Evolutionary conservation across 2,797 vertebrate species (phyloP), one percentile per base, ranked within the genome.

Genomic region (Ptychadena robeensis): DNA sequence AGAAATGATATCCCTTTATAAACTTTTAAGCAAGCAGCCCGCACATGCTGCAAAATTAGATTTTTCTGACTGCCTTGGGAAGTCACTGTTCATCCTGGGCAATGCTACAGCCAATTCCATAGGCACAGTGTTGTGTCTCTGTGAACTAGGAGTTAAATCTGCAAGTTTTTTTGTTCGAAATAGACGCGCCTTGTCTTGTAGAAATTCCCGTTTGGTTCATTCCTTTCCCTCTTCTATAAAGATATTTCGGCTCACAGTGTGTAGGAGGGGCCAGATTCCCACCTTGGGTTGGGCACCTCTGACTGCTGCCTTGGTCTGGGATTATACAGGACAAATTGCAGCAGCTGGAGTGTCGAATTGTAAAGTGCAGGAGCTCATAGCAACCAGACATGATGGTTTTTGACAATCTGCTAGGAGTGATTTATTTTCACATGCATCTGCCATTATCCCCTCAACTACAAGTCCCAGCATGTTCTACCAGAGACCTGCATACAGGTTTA

Each of bases 181-280:
- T 8, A 18, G 44, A 53, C 15, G 18, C 18, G 44, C 18, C 44
- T 6, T 18, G 18, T 22, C 40, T 48, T 18, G 40, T 15, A 48
- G 40, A 48, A 48, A 22, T 30, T 66, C 30, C 38, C 28, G 18
- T 25, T 25, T 8, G 32, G 8, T 32, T 40, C 34, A 64, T 74
- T 74, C 73, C 57, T 22, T 11, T 25, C 53, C 72, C 8, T 25
- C 35, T 27, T 65, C 73, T 25, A 65, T 76, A 6, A 74, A 63
- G 15, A 74, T 53, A 74, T 18, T 37, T 15, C n/a, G 9, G 53
- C 59, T 15, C 73, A 40, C 64, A 9, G 2, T 30, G 18, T 7
- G 61, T 32, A 22, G 44, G 44, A 15, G 18, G 44, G 18, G 44
- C 44, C 44, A 53, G 63, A 77, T 77, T 77, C 74, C 63, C 27